These are phyloP conservation scores for Psilanteris sp. DNA, from an alignment of 1,140 invertebrate species.

Conservation along the genomic window DNA sequence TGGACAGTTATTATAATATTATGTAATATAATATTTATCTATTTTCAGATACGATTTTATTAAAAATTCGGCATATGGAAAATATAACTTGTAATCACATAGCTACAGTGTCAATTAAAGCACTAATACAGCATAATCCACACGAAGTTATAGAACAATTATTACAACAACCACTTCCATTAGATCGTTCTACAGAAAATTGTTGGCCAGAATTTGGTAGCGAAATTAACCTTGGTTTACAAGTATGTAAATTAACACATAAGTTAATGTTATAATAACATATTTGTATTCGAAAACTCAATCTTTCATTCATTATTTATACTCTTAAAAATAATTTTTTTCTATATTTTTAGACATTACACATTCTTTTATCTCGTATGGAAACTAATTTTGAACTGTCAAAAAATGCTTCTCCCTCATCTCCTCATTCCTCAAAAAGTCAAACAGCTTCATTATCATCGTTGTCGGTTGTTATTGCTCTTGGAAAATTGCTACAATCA, in stretches of 20 bases:
- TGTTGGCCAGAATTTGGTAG: slow-evolving; percentile 74
- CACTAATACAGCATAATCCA: slow-evolving; percentile 87
- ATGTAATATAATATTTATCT: no score
- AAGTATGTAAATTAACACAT: no score
- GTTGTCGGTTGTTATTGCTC: slow-evolving; percentile 67
- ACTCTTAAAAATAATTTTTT: no score
- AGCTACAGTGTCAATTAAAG: slow-evolving; percentile 72
- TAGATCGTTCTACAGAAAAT: slow-evolving; percentile 77
- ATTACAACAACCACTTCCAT: slow-evolving; percentile 87
- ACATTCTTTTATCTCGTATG: slow-evolving; percentile 66
- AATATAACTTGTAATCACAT: slow-evolving; percentile 67
- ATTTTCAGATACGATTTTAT: slow-evolving; percentile 71
- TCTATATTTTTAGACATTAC: slow-evolving; percentile 63
- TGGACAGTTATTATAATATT: no score
- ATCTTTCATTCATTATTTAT: no score
- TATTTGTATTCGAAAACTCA: no score
- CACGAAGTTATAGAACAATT: slow-evolving; percentile 87
- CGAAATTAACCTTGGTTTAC: slow-evolving; percentile 59
- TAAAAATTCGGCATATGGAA: slow-evolving; percentile 73
- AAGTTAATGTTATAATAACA: no score
- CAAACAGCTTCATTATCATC: slow-evolving; percentile 68
- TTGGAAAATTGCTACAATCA: slow-evolving; percentile 69
- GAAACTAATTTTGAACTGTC: slow-evolving; percentile 65
- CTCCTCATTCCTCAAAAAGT: slow-evolving; percentile 45
- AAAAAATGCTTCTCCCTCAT: slow-evolving; percentile 40